Evolutionary conservation across 2,797 vertebrate species (phyloP).

Genomic region (Etheostoma perlongum): DNA sequence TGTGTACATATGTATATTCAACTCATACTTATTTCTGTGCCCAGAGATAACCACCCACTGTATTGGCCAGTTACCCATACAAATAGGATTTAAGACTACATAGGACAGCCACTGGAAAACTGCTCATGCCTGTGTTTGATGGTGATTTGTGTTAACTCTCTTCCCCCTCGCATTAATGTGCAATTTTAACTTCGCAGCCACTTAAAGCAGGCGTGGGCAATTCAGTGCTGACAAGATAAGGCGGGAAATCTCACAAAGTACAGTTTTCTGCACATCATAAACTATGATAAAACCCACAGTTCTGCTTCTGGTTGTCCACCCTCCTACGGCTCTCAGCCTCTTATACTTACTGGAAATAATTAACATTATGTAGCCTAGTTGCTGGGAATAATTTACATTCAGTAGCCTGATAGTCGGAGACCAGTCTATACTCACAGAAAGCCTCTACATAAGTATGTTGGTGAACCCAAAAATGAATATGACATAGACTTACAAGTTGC

Average conservation of each 20-base stretch:
- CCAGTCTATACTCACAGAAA: slow-evolving; percentile 26
- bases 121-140: slow-evolving; percentile 12
- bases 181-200: slow-evolving; percentile 27
- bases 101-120: neutral
- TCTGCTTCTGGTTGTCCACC: slow-evolving; percentile 49
- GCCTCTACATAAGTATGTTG: slow-evolving; percentile 9
- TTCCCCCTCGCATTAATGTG: slow-evolving; percentile 31
- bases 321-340: slow-evolving; percentile 54
- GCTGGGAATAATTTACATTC: slow-evolving; percentile 54
- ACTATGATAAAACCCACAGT: slow-evolving; percentile 47
- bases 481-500: neutral
- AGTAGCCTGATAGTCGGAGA: slow-evolving; percentile 52
- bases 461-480: slow-evolving; percentile 42
- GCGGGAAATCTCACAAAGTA: slow-evolving; percentile 53
- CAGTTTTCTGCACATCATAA: slow-evolving; percentile 53
- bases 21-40: neutral
- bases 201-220: slow-evolving; percentile 56
- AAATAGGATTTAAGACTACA: neutral
- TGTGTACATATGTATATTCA: neutral
- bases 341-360: slow-evolving; percentile 45
- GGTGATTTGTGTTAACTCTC: slow-evolving; percentile 23
- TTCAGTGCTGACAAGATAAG: slow-evolving; percentile 67
- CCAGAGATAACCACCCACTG: neutral
- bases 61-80: neutral
- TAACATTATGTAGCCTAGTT: slow-evolving; percentile 47